A percentile compares a stretch with the other conserved stretches of the same genome.
phyloP scores from a whole-genome alignment of 2,113 vertebrate species.

The Osmerus mordax region DNA sequence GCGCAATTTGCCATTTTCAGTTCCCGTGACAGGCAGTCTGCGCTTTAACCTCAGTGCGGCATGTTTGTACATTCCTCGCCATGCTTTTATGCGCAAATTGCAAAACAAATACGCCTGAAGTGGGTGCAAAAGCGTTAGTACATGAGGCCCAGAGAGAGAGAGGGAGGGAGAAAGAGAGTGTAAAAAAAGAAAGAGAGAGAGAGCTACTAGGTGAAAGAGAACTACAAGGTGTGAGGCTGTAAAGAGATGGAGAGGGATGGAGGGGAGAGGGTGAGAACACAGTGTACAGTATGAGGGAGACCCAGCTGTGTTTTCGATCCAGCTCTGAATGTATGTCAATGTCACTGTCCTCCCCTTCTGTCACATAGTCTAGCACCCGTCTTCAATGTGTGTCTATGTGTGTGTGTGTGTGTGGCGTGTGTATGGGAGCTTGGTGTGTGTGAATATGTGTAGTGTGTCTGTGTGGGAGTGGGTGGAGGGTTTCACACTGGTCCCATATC shows the following conservation, averaged over 20 bases:
- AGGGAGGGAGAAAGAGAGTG: background rate
- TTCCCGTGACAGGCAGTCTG: too few species aligned
- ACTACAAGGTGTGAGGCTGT: background rate
- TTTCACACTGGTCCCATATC: too few species aligned
- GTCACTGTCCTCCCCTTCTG: conserved; percentile 4
- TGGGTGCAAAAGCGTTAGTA: too few species aligned
- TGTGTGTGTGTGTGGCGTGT: background rate
- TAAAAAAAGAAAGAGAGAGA: background rate
- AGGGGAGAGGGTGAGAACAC: conserved; percentile 2
- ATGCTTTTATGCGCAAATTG: too few species aligned
- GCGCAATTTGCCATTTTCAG: too few species aligned
- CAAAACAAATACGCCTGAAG: too few species aligned
- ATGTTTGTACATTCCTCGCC: too few species aligned
- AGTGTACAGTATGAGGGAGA: conserved; percentile 4
- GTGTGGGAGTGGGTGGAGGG: background rate
- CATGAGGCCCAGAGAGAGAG: too few species aligned
- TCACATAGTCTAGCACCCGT: background rate
- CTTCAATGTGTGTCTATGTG: background rate
- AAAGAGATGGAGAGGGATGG: background rate
- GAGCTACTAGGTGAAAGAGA: background rate
- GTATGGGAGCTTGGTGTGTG: background rate
- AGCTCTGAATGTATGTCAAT: background rate
- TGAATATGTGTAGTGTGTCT: background rate
- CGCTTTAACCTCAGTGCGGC: too few species aligned
- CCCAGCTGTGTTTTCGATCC: conserved; percentile 8